Evolutionary conservation across 2,113 vertebrate species (phyloP).

Genomic region (Holacanthus passer): DNA sequence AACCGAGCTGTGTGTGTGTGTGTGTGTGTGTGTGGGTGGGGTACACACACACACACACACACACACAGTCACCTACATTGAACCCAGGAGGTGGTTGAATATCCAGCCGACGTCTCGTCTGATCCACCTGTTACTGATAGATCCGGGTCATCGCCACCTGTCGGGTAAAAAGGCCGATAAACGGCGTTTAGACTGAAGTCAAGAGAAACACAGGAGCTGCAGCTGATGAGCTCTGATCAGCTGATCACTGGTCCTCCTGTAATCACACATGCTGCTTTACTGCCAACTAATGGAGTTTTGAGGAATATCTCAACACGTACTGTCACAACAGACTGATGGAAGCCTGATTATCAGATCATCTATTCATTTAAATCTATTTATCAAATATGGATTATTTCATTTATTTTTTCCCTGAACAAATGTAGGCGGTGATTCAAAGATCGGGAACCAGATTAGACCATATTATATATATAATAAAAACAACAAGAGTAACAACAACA

Average conservation of each 20-base stretch:
- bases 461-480: background rate
- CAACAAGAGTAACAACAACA: background rate
- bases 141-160: conserved; percentile 28
- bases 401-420: background rate
- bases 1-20: conserved; percentile 5
- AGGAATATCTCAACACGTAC: conserved; percentile 12
- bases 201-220: background rate
- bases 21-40: conserved; percentile 10
- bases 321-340: background rate
- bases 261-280: conserved; percentile 41
- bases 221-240: conserved; percentile 31
- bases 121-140: conserved; percentile 29
- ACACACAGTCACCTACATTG: conserved; percentile 40
- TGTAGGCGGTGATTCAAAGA: background rate
- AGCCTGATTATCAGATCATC: background rate
- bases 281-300: conserved; percentile 54
- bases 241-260: conserved; percentile 42
- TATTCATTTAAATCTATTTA: background rate
- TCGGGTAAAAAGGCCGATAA: conserved; percentile 37
- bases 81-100: conserved; percentile 17
- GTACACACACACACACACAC: conserved; percentile 6
- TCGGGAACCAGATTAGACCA: background rate
- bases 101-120: conserved; percentile 30
- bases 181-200: conserved; percentile 13
- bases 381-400: background rate